Evolutionary conservation across 2,888 invertebrate genomes (phyloP), one percentile per base, ranked within the genome.

Genomic region (Schrankia costaestrigalis): DNA sequence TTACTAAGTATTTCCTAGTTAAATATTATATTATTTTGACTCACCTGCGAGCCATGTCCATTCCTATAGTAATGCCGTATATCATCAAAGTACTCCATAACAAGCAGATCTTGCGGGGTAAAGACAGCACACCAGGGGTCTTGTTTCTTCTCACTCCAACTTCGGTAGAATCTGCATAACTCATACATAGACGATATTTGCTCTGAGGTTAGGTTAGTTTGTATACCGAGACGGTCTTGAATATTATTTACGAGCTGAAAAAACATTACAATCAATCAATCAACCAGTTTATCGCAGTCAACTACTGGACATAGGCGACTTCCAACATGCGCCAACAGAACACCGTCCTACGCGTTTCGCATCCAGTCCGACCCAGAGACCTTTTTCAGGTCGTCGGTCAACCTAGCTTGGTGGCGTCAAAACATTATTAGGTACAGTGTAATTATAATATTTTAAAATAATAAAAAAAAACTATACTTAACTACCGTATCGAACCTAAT

Each of bases 61-160:
- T 86, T 82, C 24, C 90, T 90, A 57, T 94, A 91, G 61, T 92
- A 95, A 65, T 93, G 91, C 39, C 91, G 89, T 17, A 96, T 70
- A 66, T 96, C 96, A 54, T 95, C 93, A 7, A 88, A 89, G 60
- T 94, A 95, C 73, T 96, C 96, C 52, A 95, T 48, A 0, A 94
- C 74, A 24, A 90, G 77, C 2, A 95, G 81, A 47, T 95, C 93
- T 1, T 90, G 79, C 28, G 90, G 89, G 22, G 90, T 90, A 68
- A 96, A 95, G 41, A 82, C 85, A 0, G 92, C 89, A 62, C 95
- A 96, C 95, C 95, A 96, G 0, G 94, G 89, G 1, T 94, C 93
- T 69, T 78, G 64, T 2, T 61, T 60, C 2, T 45, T 50, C 0
- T 50, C 37, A 1, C 44, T 48, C 84, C 84, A 94, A 1, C 94